Base-by-base conservation (phyloP, 1,140 invertebrate genomes). In the Calycopis cecrops region DNA sequence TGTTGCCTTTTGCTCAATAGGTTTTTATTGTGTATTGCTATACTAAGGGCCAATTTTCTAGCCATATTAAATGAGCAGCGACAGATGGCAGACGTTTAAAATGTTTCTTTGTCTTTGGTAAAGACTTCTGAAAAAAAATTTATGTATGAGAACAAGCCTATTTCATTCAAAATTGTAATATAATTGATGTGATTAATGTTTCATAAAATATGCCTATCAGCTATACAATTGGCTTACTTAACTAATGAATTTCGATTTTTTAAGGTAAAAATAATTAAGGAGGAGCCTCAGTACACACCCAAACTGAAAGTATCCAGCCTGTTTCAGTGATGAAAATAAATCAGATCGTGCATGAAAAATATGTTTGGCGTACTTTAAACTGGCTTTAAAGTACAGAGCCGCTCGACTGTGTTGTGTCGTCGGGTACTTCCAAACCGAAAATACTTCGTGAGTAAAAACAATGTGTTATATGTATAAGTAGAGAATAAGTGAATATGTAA, bases 291-390 rank as follows among this genome's bases (percentile, higher is more conserved):
- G 40, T 82, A 73, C 61, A 62, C 76, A 59, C 73, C 80, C 18
- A 85, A 85, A 60, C 40, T 85, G 58, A 85, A 84, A 73, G 69
- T 84, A 60, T 76, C 75, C 58, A 80, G 74, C 68, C 65, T 84
- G 65, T 85, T 85, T 63, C 80, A 83, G 68, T 85, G 79, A 85
- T 62, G 66, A 57, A 40, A 52, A 35, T 52, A 50, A 40, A 35
- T 16, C 34, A 47, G 17, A 16, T 10, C 35, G 10, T 40, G 18
- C 8, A 47, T 18, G n/a, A 12, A 48, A 37, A 33, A 59, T 49
- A 49, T 48, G 48, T 48, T 52, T 47, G 11, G 18, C 9, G 53
- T 57, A 52, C 14, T 52, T 53, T 60, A n/a, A 56, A 50, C 33
- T 21, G n/a, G 37, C 40, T 49, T 37, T 53, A 60, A 53, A 52